A percentile compares a stretch with the other conserved stretches of the same genome.
Conservation (phyloP, 2,113 vertebrate species). For the Tragelaphus imberbis region DNA sequence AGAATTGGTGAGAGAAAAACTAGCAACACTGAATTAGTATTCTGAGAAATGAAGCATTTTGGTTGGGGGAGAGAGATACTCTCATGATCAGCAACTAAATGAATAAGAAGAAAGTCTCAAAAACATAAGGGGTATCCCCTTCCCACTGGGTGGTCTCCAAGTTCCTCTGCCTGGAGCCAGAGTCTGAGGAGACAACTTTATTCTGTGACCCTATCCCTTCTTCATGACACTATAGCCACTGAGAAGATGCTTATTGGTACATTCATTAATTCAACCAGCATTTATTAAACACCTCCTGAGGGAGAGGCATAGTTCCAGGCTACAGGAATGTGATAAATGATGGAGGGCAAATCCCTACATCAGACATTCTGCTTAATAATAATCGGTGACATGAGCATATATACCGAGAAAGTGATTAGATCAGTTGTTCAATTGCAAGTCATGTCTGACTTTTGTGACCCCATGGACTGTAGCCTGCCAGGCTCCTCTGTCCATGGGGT, state of each 20-base stretch:
- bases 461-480: background rate
- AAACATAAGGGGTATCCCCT: background rate
- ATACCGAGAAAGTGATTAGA: background rate
- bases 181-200: background rate
- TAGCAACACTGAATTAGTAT: conserved; percentile 9
- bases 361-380: background rate
- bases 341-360: background rate
- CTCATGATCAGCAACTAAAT: background rate
- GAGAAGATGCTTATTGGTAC: background rate
- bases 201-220: background rate
- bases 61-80: background rate
- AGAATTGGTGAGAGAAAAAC: background rate
- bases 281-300: background rate
- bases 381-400: background rate
- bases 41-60: conserved; percentile 40
- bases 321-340: background rate
- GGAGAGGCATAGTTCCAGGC: background rate
- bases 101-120: background rate
- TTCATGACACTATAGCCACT: background rate
- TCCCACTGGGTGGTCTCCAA: background rate
- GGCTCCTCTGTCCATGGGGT: background rate
- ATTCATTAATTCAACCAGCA: background rate
- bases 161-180: background rate
- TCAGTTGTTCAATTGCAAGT: background rate
- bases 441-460: background rate